Percentiles rank a stretch among this genome's conserved stretches.
These are phyloP conservation scores for Uloborus plumipes DNA, from an alignment of 2,888 invertebrate species.

Conservation along the genomic window DNA sequence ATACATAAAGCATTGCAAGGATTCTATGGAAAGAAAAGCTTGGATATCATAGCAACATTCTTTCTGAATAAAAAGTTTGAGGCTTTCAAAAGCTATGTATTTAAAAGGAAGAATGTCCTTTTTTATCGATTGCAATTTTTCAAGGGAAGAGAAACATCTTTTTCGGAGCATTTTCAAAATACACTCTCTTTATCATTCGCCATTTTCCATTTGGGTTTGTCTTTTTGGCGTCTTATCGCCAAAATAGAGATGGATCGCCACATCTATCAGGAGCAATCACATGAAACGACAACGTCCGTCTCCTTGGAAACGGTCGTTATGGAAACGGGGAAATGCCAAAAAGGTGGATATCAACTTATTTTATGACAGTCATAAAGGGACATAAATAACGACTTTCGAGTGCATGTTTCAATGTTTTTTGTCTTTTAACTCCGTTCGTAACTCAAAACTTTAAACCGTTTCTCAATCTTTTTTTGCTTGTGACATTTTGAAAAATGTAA, in stretches of 20 bases:
- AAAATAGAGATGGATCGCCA: constrained; percentile 53
- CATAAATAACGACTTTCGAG: constrained; percentile 46
- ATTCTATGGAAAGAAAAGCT: too few species aligned
- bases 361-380: constrained; percentile 55
- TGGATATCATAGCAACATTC: too few species aligned
- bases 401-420: constrained; percentile 42
- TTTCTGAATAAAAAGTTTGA: too few species aligned
- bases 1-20: too few species aligned
- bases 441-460: constrained; percentile 48
- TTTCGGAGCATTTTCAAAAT: too few species aligned
- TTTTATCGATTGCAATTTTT: too few species aligned
- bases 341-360: constrained; percentile 57
- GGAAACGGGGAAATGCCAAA: constrained; percentile 57
- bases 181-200: not conserved
- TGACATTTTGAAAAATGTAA: constrained; percentile 50
- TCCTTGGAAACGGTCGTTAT: constrained; percentile 53
- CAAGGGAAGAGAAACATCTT: too few species aligned
- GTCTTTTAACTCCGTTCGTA: constrained; percentile 8
- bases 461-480: constrained; percentile 16
- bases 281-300: constrained; percentile 49
- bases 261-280: constrained; percentile 52
- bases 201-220: constrained; percentile 18
- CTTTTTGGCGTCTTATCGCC: constrained; percentile 38
- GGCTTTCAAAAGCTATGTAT: too few species aligned
- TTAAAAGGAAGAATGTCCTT: too few species aligned